These are phyloP conservation scores for Augochlorella aurata DNA, from an alignment of 2,888 invertebrate genomes.

Conservation along the genomic window DNA sequence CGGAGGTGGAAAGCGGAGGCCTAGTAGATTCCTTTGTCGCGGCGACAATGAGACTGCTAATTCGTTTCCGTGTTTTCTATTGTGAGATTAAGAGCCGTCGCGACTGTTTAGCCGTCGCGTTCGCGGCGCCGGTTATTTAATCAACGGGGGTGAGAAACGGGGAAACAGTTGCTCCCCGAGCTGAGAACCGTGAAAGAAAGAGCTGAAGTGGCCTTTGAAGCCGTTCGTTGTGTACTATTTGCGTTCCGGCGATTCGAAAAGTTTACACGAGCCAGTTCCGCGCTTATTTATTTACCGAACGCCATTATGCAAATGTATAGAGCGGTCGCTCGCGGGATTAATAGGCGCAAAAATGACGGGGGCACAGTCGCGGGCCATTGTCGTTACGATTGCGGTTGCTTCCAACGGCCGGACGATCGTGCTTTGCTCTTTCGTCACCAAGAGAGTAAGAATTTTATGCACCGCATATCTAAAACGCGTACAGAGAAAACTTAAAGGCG, in stretches of 20 bases:
- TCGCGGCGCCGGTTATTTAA: background rate
- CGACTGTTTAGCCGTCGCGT: background rate
- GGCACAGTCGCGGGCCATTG: background rate
- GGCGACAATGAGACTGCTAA: conserved; percentile 3
- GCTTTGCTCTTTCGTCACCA: background rate
- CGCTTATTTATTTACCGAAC: background rate
- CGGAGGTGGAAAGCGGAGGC: background rate
- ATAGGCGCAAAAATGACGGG: background rate
- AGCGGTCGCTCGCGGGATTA: background rate
- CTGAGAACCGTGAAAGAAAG: background rate
- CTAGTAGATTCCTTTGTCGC: background rate
- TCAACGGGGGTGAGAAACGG: conserved; percentile 5
- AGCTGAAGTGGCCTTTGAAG: background rate
- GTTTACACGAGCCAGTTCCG: background rate
- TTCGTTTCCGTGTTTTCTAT: conserved; percentile 10
- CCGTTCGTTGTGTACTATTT: background rate
- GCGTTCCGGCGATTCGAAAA: background rate
- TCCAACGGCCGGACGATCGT: background rate
- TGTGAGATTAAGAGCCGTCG: background rate
- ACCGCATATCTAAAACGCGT: too few relatives aligned
- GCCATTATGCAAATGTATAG: background rate
- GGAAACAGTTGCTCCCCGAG: background rate
- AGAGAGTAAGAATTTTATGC: too few relatives aligned
- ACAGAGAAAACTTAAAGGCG: too few relatives aligned
- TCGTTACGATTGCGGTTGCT: background rate